A percentile compares a stretch with the other conserved stretches of the same genome.
phyloP scores from a whole-genome alignment of 2,888 invertebrate species.

The Agrotis segetum region DNA sequence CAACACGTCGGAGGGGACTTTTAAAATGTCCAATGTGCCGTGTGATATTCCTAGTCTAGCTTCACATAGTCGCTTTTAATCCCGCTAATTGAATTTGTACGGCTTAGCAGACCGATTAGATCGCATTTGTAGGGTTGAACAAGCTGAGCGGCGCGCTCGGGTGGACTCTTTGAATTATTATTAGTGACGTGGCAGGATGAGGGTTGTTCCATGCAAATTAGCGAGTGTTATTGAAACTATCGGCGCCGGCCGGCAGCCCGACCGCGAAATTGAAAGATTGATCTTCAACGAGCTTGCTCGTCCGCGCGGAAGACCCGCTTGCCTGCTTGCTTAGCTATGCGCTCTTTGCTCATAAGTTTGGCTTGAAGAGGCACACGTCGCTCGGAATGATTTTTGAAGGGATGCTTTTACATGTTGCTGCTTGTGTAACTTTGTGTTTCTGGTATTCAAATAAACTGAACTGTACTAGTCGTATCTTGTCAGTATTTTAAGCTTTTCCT shows the following conservation, averaged over 20 bases:
- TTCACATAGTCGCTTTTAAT: conserved; percentile 67
- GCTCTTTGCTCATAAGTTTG: conserved; percentile 50
- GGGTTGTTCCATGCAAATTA: conserved; percentile 67
- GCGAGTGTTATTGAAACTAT: conserved; percentile 68
- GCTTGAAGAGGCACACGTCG: conserved; percentile 59
- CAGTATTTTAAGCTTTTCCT: not conserved
- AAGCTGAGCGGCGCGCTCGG: conserved; percentile 62
- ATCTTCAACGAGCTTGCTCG: conserved; percentile 64
- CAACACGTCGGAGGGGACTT: conserved; percentile 40
- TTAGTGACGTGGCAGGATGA: conserved; percentile 66
- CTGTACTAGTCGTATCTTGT: not conserved
- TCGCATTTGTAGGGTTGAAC: conserved; percentile 72
- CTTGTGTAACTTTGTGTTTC: conserved; percentile 28
- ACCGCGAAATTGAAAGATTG: conserved; percentile 66
- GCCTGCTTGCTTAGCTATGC: conserved; percentile 51
- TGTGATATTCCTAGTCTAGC: conserved; percentile 62
- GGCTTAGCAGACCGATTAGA: conserved; percentile 79
- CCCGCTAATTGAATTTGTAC: conserved; percentile 79
- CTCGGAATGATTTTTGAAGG: conserved; percentile 46
- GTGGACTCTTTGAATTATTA: conserved; percentile 68
- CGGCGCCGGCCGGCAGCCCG: conserved; percentile 56
- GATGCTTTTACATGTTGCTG: conserved; percentile 33
- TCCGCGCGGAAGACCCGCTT: conserved; percentile 49
- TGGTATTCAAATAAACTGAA: conserved; percentile 8
- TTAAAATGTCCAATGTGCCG: conserved; percentile 49